These are phyloP conservation scores for Eupsilia transversa DNA, from an alignment of 2,888 invertebrate species.

Conservation along the genomic window DNA sequence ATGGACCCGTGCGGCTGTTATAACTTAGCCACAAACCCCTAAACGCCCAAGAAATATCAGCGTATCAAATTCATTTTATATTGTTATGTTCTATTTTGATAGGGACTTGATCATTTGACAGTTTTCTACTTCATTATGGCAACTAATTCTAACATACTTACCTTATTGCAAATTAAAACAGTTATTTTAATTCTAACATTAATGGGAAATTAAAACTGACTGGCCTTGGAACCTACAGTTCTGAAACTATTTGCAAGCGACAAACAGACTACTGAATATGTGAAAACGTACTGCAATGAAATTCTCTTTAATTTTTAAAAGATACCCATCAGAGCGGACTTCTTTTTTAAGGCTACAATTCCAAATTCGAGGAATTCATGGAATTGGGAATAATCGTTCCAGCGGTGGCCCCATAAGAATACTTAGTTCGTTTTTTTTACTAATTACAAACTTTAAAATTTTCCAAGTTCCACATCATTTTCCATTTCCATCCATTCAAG, in stretches of 20 bases:
- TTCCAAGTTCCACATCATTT: slow-evolving; percentile 18
- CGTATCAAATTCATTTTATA: not conserved
- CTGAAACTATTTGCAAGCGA: not conserved
- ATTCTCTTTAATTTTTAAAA: not conserved
- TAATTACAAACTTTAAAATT: not conserved
- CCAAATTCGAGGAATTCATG: not conserved
- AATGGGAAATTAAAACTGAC: too few relatives aligned
- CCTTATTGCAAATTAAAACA: not conserved
- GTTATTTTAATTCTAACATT: too few relatives aligned
- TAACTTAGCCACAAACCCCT: too few relatives aligned
- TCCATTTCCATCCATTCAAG: slow-evolving; percentile 26
- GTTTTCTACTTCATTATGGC: not conserved
- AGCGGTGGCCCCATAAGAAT: not conserved
- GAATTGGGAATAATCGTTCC: not conserved
- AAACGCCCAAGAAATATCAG: not conserved
- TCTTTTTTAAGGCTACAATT: not conserved
- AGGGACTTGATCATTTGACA: too few relatives aligned
- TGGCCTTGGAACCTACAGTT: not conserved
- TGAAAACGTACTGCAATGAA: not conserved
- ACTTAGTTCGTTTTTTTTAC: not conserved
- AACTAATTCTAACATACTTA: not conserved
- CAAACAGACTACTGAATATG: not conserved
- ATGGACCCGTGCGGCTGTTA: too few relatives aligned
- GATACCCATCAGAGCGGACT: not conserved
- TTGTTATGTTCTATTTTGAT: too few relatives aligned